A percentile compares a stretch with the other conserved stretches of the same genome.
Conservation (phyloP, 1,140 invertebrate species). For the Drosophila triauraria region DNA sequence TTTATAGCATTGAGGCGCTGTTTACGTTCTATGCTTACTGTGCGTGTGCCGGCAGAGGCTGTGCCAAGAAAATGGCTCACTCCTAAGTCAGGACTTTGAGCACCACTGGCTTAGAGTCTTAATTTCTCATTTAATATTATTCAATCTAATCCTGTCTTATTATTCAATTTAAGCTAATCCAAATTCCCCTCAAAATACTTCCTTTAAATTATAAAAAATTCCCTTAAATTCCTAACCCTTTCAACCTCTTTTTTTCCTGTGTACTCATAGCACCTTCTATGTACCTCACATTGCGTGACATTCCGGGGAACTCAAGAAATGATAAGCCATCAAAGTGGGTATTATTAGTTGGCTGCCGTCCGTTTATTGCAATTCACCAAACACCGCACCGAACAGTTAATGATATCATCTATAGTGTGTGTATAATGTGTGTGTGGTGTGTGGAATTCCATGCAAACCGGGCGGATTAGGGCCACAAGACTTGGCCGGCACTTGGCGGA, state of each 20-base stretch:
- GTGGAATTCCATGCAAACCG: conserved; percentile 60
- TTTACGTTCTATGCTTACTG: too few relatives aligned
- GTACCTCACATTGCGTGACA: conserved; percentile 41
- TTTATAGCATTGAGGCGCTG: too few relatives aligned
- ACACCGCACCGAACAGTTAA: conserved; percentile 60
- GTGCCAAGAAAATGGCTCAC: too few relatives aligned
- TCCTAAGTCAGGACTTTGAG: too few relatives aligned
- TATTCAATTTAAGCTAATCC: too few relatives aligned
- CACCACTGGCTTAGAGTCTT: too few relatives aligned
- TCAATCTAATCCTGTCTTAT: too few relatives aligned
- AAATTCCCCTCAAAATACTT: not conserved
- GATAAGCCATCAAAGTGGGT: conserved; percentile 46
- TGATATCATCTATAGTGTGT: conserved; percentile 41
- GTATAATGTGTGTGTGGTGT: conserved; percentile 11
- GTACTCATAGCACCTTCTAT: conserved; percentile 1
- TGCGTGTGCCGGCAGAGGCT: too few relatives aligned
- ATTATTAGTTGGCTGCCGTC: conserved; percentile 55
- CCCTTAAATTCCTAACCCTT: not conserved
- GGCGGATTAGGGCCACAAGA: conserved; percentile 64
- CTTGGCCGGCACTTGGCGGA: conserved; percentile 64
- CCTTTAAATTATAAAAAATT: not conserved
- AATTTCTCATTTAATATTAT: too few relatives aligned
- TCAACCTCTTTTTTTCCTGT: not conserved
- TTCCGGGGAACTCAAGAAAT: conserved; percentile 37
- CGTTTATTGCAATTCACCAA: conserved; percentile 77